Percentiles rank a stretch among this genome's conserved stretches.
Evolutionary conservation across 2,888 invertebrate genomes (phyloP).

Genomic region (Ectemnius continuus): DNA sequence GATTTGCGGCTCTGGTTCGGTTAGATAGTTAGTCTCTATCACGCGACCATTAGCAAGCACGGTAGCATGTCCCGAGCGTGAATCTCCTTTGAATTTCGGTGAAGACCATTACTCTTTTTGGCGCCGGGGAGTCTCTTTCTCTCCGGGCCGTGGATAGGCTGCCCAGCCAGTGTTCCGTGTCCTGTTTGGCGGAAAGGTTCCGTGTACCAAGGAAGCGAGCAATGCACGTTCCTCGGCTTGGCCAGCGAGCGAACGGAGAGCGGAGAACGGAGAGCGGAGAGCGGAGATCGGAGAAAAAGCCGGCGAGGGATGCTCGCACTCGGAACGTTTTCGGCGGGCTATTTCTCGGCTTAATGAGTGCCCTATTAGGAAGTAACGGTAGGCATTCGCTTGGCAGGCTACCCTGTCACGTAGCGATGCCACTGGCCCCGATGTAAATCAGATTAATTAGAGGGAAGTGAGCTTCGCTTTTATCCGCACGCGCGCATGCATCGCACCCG

Average conservation of each 20-base stretch:
- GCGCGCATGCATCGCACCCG: conserved; percentile 38
- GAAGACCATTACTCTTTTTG: too few relatives aligned
- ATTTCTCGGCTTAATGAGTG: conserved; percentile 73
- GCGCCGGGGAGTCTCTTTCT: too few relatives aligned
- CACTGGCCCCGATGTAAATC: conserved; percentile 72
- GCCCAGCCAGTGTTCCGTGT: not conserved
- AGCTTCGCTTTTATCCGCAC: conserved; percentile 45
- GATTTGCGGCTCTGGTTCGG: too few relatives aligned
- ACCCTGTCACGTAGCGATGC: conserved; percentile 60
- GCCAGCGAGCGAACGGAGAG: not conserved
- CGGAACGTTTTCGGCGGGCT: conserved; percentile 55
- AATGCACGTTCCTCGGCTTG: not conserved
- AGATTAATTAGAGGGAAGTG: conserved; percentile 71
- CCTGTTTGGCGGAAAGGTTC: conserved; percentile 8
- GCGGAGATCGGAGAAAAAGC: not conserved
- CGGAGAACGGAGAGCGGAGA: not conserved
- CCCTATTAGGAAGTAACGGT: conserved; percentile 75
- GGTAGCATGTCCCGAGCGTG: not conserved
- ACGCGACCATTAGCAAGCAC: not conserved
- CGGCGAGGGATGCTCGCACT: not conserved
- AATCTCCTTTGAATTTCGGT: conserved; percentile 1
- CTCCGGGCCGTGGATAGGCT: too few relatives aligned
- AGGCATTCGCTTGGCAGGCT: conserved; percentile 57
- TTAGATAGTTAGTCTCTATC: not conserved
- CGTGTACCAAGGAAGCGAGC: conserved; percentile 5